phyloP scores from a whole-genome alignment of 2,888 invertebrate species.

The Standfussiana lucernea region DNA sequence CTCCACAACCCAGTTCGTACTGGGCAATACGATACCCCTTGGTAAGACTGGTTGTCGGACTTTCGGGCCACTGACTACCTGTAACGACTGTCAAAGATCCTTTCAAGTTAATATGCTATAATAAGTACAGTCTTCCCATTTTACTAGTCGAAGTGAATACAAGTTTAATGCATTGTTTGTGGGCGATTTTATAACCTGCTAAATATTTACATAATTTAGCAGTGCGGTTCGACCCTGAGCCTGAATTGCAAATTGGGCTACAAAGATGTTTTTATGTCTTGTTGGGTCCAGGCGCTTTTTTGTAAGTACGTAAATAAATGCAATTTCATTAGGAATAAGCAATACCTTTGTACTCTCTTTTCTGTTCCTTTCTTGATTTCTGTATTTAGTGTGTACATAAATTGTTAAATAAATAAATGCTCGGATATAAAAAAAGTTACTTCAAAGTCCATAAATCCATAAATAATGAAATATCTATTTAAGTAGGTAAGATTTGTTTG shows the following conservation, averaged over 20 bases:
- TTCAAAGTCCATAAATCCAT: neutral
- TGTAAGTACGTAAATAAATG: no score
- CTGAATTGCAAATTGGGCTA: conserved; percentile 38
- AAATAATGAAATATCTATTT: neutral
- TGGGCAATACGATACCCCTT: no score
- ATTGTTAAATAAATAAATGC: no score
- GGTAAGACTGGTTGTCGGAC: no score
- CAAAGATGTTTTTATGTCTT: neutral
- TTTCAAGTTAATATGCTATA: neutral
- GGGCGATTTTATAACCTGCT: conserved; percentile 1
- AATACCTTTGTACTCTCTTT: no score
- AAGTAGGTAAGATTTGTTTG: no score
- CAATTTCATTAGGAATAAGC: no score
- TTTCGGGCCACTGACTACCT: no score
- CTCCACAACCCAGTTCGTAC: no score
- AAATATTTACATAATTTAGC: conserved; percentile 34
- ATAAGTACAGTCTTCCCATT: neutral
- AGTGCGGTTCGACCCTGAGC: conserved; percentile 5
- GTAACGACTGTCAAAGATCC: no score
- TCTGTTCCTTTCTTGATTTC: no score
- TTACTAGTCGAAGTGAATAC: neutral
- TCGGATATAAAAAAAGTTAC: neutral
- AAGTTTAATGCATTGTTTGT: conserved; percentile 12
- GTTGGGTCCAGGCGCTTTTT: conserved; percentile 18
- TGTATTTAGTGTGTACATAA: no score